A percentile compares a stretch with the other conserved stretches of the same genome.
These are phyloP conservation scores for Tipula lateralis DNA, from an alignment of 2,888 invertebrate genomes.

Conservation along the genomic window DNA sequence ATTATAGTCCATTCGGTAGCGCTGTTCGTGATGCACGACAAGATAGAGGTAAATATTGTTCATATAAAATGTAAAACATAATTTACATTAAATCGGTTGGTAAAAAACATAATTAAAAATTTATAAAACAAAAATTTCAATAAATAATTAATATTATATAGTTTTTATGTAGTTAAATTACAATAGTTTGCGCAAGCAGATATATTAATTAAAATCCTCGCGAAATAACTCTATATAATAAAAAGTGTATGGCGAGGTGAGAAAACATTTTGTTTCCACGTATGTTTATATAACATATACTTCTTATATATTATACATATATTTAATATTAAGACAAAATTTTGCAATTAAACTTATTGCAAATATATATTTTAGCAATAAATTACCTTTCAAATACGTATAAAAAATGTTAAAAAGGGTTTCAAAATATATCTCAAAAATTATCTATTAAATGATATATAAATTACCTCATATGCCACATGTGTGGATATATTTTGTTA, in stretches of 20 bases:
- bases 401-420: background rate
- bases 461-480: background rate
- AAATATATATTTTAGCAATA: background rate
- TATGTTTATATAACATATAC: background rate
- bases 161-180: background rate
- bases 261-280: background rate
- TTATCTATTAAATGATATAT: constrained; percentile 5
- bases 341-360: background rate
- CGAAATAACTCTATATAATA: background rate
- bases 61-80: background rate
- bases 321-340: background rate
- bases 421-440: background rate
- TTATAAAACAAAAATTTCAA: background rate
- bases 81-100: background rate
- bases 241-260: background rate
- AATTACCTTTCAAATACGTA: background rate
- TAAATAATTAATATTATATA: background rate
- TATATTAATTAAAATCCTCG: background rate
- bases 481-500: background rate
- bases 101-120: background rate
- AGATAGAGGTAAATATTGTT: constrained; percentile 44
- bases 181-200: background rate
- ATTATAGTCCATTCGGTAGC: constrained; percentile 36
- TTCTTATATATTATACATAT: background rate
- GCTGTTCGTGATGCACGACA: constrained; percentile 45